Evolutionary conservation across 2,113 vertebrate species (phyloP), one percentile per base, ranked within the genome.

Genomic region (Dromiciops gliroides): DNA sequence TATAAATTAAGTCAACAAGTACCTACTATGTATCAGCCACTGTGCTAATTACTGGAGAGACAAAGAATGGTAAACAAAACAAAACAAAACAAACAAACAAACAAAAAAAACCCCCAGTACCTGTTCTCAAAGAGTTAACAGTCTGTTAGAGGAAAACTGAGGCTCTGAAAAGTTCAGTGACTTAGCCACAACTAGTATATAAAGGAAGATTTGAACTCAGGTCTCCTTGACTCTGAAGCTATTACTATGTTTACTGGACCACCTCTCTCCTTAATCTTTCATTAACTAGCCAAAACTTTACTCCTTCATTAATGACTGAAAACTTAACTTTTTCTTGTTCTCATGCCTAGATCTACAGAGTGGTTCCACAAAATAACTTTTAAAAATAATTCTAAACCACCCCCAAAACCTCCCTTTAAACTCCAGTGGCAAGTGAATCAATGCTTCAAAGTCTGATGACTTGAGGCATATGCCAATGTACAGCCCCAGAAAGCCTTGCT

Each of bases 371-470:
- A 14, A 26, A 92, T n/a, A 50, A 3, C 9, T n/a, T n/a, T n/a
- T 37, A 51, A n/a, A 3, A 83, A 56, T n/a, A n/a, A n/a, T n/a
- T n/a, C 0, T 22, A 49, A 89, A 92, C 24, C 7, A 10, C 49
- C 26, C 89, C 50, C n/a, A 47, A 50, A 95, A 91, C 31, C 25
- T 92, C 67, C 25, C 25, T 49, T 94, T 95, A 53, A 95, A 75
- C 12, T 37, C 90, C 90, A 83, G 3, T 93, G 47, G 9, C 37
- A 91, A 83, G 23, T 83, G 37, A 19, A 23, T 37, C n/a, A 44
- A 8, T 83, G n/a, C 67, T 83, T n/a, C 67, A 22, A 83, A 8
- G 16, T 23, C 67, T 44, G 67, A n/a, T 75, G 19, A 44, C n/a
- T 44, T 8, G 19, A 83, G 19, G 67, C 19, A 44, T 44, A 83